Evolutionary conservation across 2,888 invertebrate genomes (phyloP), one percentile per base, ranked within the genome.

Genomic region (Julus scandinavius): DNA sequence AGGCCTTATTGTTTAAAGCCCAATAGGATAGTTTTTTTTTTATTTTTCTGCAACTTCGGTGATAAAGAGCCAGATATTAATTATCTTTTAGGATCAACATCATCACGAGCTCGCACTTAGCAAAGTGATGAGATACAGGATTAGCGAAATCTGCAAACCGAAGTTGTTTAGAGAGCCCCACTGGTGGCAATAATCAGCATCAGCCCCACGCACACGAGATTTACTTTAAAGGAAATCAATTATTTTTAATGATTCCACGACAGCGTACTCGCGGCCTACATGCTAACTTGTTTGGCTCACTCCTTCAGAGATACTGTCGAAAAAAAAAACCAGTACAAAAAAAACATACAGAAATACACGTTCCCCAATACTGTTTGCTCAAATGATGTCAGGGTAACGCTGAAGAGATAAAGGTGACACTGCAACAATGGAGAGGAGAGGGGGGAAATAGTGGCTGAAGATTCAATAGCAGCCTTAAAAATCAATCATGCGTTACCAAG

Each of bases 391-490:
- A 63, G 63, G 17, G 63, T 63, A 63, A 63, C 63, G 13, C 20
- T 63, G 63, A 63, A 63, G 63, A 63, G 63, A 63, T 63, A 63
- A 63, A 63, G 63, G 63, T 63, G 63, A 63, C 63, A 63, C 20
- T 17, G 63, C 17, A 63, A 63, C 63, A 63, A 63, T 63, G 63
- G n/a, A 63, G 63, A 63, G 63, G 3, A 17, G n/a, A 0, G n/a
- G 63, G n/a, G 17, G 7, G 63, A 63, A 63, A 17, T 63, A n/a
- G 63, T 20, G 63, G 63, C n/a, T 63, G 63, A 63, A 63, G 63
- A 63, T 63, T 63, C 63, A 63, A 63, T 63, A 63, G 63, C 63
- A 63, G 63, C 63, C 63, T 63, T 63, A 63, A 63, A 63, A 63
- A 63, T 63, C 63, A 63, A 63, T 63, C 63, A 63, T 63, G 63